phyloP scores from a whole-genome alignment of 2,888 invertebrate genomes.

The Pelosia muscerda region DNA sequence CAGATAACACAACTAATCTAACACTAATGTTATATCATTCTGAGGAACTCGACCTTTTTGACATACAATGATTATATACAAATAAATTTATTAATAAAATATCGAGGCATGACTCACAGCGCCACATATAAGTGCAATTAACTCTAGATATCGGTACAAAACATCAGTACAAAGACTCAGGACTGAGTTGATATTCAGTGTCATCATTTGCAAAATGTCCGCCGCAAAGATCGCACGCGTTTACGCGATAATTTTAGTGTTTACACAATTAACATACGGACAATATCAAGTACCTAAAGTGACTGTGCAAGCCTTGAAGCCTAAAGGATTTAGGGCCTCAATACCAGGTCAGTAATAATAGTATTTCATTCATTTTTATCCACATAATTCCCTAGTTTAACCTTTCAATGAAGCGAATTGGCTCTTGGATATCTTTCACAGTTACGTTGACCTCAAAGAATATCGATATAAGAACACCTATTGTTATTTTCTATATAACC shows the following conservation, averaged over 20 bases:
- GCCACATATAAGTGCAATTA: slow-evolving; percentile 10
- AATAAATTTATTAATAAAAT: not conserved
- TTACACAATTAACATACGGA: slow-evolving; percentile 40
- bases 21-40: not conserved
- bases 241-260: slow-evolving; percentile 31
- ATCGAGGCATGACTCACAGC: not conserved
- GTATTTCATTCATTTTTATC: not conserved
- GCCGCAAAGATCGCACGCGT: slow-evolving; percentile 42
- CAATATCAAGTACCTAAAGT: slow-evolving; percentile 77
- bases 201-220: slow-evolving; percentile 62
- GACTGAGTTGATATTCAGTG: not conserved
- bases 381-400: not conserved
- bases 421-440: not conserved
- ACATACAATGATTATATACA: slow-evolving; percentile 6
- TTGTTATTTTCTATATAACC: not conserved
- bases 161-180: not conserved
- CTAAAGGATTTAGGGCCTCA: slow-evolving; percentile 87
- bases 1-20: too few relatives aligned
- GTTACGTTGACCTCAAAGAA: not conserved
- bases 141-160: slow-evolving; percentile 8
- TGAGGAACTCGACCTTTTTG: slow-evolving; percentile 5
- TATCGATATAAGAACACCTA: not conserved
- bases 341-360: slow-evolving; percentile 83
- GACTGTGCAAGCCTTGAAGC: slow-evolving; percentile 83
- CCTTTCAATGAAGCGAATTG: not conserved